Conservation (phyloP, 2,888 invertebrate genomes). For the Acronicta alni region DNA sequence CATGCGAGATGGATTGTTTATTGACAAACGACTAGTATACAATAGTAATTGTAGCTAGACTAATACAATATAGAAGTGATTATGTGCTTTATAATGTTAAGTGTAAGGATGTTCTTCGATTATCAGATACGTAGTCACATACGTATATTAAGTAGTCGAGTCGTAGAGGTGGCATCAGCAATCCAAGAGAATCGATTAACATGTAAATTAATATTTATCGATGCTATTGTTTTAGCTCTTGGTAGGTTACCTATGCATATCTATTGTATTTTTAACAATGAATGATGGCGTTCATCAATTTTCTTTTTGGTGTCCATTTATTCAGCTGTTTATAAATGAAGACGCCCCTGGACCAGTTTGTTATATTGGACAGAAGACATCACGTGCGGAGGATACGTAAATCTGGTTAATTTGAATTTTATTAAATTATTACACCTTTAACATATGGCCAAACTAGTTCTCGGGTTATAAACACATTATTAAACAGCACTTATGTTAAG, state of each 20-base stretch:
- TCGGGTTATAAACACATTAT: constrained; percentile 15
- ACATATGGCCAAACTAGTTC: constrained; percentile 18
- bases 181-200: constrained; percentile 70
- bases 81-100: constrained; percentile 35
- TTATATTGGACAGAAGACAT: constrained; percentile 29
- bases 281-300: constrained; percentile 56
- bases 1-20: constrained; percentile 63
- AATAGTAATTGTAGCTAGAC: constrained; percentile 24
- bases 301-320: constrained; percentile 45
- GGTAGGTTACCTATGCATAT: too few species aligned
- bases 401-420: constrained; percentile 25
- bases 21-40: constrained; percentile 62
- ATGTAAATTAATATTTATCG: constrained; percentile 74
- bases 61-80: constrained; percentile 32
- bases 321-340: constrained; percentile 48
- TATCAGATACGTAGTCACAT: background rate
- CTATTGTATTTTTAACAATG: constrained; percentile 64
- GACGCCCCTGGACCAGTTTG: too few species aligned
- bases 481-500: constrained; percentile 9
- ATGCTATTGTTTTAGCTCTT: constrained; percentile 64
- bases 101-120: constrained; percentile 19
- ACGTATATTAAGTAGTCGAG: constrained; percentile 9
- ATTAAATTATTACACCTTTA: constrained; percentile 23
- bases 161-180: constrained; percentile 45
- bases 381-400: constrained; percentile 24